Percentiles rank a stretch among this genome's conserved stretches.
phyloP scores from a whole-genome alignment of 2,113 vertebrate species.

The Ariopsis seemanni region DNA sequence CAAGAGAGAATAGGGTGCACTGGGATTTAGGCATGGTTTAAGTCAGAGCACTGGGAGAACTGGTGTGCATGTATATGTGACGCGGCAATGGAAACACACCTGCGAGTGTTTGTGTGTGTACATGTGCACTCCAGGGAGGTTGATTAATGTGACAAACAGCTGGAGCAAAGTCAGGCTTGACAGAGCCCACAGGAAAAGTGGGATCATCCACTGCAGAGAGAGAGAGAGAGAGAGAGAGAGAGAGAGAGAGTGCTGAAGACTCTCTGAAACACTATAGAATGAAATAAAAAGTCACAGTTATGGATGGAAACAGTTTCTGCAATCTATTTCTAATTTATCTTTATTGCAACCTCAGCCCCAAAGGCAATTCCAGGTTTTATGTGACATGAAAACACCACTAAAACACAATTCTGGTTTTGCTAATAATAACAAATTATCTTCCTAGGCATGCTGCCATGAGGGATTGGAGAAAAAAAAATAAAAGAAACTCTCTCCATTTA shows the following conservation, averaged over 20 bases:
- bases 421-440: slow-evolving; percentile 64
- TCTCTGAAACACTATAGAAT: slow-evolving; percentile 48
- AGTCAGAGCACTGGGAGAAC: slow-evolving; percentile 18
- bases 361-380: slow-evolving; percentile 57
- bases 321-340: slow-evolving; percentile 66
- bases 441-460: slow-evolving; percentile 42
- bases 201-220: slow-evolving; percentile 23
- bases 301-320: slow-evolving; percentile 58
- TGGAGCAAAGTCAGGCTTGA: slow-evolving; percentile 38
- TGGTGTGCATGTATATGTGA: slow-evolving; percentile 1
- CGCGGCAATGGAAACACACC: slow-evolving; percentile 8
- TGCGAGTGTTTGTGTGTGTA: neutral
- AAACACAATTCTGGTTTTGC: slow-evolving; percentile 60
- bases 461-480: neutral
- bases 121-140: neutral
- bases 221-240: slow-evolving; percentile 12
- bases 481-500: slow-evolving; percentile 13
- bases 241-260: slow-evolving; percentile 30
- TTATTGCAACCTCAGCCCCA: slow-evolving; percentile 62
- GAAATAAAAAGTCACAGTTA: slow-evolving; percentile 57
- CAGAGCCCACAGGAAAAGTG: slow-evolving; percentile 40
- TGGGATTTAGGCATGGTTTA: slow-evolving; percentile 18
- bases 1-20: neutral
- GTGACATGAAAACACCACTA: slow-evolving; percentile 53
- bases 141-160: slow-evolving; percentile 46